Evolutionary conservation across 2,113 vertebrate genomes (phyloP).

Genomic region (Desmodus rotundus): DNA sequence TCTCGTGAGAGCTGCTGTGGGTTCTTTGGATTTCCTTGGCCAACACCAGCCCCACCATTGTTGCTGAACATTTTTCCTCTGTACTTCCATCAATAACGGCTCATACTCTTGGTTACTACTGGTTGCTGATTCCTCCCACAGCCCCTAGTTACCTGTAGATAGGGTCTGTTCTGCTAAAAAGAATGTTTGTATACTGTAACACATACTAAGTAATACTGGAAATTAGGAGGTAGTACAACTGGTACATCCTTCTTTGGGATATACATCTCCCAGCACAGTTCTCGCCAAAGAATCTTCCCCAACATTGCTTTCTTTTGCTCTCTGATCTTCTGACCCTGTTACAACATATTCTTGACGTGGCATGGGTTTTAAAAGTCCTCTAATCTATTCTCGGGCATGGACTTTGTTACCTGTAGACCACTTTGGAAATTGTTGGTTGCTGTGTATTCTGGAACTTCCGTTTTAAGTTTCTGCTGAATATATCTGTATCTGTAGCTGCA

Average conservation of each 20-base stretch:
- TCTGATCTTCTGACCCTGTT: not conserved
- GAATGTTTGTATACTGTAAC: not conserved
- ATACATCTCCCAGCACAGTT: not conserved
- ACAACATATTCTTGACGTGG: not conserved
- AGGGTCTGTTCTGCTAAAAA: not conserved
- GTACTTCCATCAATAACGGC: not conserved
- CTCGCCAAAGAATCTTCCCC: not conserved
- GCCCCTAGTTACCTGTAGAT: not conserved
- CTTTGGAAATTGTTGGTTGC: constrained; percentile 14
- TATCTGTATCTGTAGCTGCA: not conserved
- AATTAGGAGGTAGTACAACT: not conserved
- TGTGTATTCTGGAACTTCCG: not conserved
- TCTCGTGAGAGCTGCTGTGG: not conserved
- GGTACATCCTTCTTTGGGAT: not conserved
- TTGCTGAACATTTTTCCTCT: not conserved
- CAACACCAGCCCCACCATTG: fast-evolving
- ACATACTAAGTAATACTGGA: not conserved
- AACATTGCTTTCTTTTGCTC: not conserved
- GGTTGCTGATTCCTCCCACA: not conserved
- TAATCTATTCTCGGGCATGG: not conserved
- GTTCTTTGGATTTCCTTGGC: not conserved
- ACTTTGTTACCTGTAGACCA: not conserved
- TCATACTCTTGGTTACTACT: not conserved
- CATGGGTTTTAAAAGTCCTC: not conserved
- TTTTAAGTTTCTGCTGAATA: not conserved